A percentile compares a stretch with the other conserved stretches of the same genome.
Evolutionary conservation across 2,113 vertebrate species (phyloP).

Genomic region (Cinclus mexicanus): DNA sequence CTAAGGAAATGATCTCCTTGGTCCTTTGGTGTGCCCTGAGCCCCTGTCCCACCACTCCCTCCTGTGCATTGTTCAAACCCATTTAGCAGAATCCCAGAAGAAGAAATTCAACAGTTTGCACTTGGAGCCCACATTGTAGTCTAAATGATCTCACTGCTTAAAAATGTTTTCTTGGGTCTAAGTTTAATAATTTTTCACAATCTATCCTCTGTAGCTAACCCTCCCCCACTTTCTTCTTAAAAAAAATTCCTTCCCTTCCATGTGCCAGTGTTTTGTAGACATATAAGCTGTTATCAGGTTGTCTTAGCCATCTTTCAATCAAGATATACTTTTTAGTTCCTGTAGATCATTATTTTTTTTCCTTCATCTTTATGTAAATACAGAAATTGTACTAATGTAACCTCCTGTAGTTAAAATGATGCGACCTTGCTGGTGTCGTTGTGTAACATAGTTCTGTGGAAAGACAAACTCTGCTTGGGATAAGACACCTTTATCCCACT

Average conservation of each 20-base stretch:
- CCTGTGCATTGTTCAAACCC: not conserved
- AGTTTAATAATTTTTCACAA: slow-evolving; percentile 53
- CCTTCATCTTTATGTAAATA: slow-evolving; percentile 61
- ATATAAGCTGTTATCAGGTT: slow-evolving; percentile 58
- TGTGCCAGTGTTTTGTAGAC: slow-evolving; percentile 58
- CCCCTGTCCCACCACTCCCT: not conserved
- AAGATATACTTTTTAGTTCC: slow-evolving; percentile 65
- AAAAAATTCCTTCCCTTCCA: slow-evolving; percentile 19
- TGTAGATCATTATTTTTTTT: slow-evolving; percentile 21
- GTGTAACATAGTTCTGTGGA: slow-evolving; percentile 39
- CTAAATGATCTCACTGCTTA: slow-evolving; percentile 34
- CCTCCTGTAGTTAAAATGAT: slow-evolving; percentile 29
- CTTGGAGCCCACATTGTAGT: slow-evolving; percentile 2
- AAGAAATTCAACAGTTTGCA: not conserved
- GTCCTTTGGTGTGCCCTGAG: not conserved
- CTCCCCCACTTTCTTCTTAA: slow-evolving; percentile 44
- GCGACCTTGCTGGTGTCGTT: not conserved
- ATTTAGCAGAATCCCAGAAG: not conserved
- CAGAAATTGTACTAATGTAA: slow-evolving; percentile 54
- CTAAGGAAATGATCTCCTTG: not conserved
- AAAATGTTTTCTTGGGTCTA: slow-evolving; percentile 53
- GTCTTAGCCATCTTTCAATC: slow-evolving; percentile 64
- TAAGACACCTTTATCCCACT: not conserved
- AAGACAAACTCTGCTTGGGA: not conserved
- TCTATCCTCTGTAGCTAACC: slow-evolving; percentile 32